Base-by-base conservation (phyloP, 1,140 invertebrate genomes). In the Drosophila truncata region DNA sequence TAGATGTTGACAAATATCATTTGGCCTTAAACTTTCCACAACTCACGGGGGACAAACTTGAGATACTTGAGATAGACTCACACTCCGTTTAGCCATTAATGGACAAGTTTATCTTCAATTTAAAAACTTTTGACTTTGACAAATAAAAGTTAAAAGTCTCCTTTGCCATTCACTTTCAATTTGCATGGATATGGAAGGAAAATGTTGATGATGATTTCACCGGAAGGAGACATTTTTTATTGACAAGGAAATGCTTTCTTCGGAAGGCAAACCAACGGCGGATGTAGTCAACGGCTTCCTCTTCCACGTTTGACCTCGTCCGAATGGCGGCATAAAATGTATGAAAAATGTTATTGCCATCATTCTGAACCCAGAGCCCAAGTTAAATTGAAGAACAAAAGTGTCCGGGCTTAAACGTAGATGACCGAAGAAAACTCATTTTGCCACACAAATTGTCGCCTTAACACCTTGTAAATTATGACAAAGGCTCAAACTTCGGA, bases 381-480 rank as follows among this genome's bases (percentile, higher is more conserved):
- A 66, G 55, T 35, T 44, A 31, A 37, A 58, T 65, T 58, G 37
- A 31, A 27, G 31, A 54, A 54, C 60, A 54, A 54, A 54, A 55
- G 52, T 47, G 33, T 39, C 37, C 14, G 10, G 13, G 14, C 64
- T 39, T 52, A 69, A 69, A 50, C 62, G 63, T 16, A 67, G 61
- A 31, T 66, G 64, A 35, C 50, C 25, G 35, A 61, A 31, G 67
- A 50, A 84, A 83, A 73, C 82, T 85, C 69, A 82, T 82, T 77
- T 50, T 78, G 82, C 63, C 82, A 77, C 83, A 84, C 80, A 77
- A 87, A 87, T 87, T 87, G 84, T 74, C 83, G 85, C 77, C 73
- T 78, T 88, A 88, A 84, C 83, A 88, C 83, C 80, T 72, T 88
- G 84, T 87, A 80, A 87, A 74, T 80, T 88, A 87, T 87, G 83